Conservation (phyloP, 1,140 invertebrate genomes). For the Trialeurodes vaporariorum region DNA sequence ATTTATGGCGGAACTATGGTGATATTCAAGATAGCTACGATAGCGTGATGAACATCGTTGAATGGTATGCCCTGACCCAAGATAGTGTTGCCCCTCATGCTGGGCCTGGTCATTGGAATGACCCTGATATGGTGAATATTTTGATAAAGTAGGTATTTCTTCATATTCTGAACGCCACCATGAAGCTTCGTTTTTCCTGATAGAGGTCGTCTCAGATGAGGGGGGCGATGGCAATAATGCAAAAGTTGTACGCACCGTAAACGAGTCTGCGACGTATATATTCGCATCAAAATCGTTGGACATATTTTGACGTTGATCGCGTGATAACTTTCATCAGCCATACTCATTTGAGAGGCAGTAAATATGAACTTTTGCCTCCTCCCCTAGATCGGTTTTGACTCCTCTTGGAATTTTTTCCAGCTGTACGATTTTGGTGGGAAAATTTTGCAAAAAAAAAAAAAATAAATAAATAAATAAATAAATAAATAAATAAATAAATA, state of each 20-base stretch:
- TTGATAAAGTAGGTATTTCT: not conserved
- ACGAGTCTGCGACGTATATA: not conserved
- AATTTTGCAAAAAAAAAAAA: too few relatives aligned
- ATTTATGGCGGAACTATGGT: conserved; percentile 78
- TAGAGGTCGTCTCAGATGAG: too few relatives aligned
- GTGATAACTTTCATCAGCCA: too few relatives aligned
- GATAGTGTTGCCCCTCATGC: conserved; percentile 53
- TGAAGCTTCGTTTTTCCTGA: not conserved
- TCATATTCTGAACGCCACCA: not conserved
- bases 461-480: too few relatives aligned
- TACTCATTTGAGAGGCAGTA: too few relatives aligned
- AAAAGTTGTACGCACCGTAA: too few relatives aligned
- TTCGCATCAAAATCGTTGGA: not conserved
- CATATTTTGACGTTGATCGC: not conserved
- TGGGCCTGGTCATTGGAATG: conserved; percentile 82
- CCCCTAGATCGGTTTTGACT: too few relatives aligned
- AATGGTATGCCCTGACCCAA: conserved; percentile 67
- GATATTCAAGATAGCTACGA: conserved; percentile 78
- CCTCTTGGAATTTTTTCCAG: too few relatives aligned
- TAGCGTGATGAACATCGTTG: conserved; percentile 56
- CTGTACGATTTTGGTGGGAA: too few relatives aligned
- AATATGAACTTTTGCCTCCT: too few relatives aligned
- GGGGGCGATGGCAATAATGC: too few relatives aligned
- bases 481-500: too few relatives aligned
- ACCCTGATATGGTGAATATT: conserved; percentile 71